A percentile compares a stretch with the other conserved stretches of the same genome.
Conservation (phyloP, 1,140 invertebrate species). For the Dreissena rostriformis region DNA sequence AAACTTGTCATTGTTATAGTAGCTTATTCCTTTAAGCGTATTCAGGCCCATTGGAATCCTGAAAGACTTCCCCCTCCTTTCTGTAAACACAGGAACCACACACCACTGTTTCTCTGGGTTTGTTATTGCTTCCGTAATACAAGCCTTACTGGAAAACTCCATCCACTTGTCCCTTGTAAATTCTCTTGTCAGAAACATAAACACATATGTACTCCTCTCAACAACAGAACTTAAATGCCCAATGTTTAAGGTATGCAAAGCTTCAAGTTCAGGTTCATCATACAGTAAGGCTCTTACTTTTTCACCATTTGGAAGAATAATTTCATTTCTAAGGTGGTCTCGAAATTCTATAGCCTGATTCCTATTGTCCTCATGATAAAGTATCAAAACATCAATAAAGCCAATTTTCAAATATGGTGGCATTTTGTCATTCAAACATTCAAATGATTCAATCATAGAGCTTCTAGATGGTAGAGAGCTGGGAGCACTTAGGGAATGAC, state of each 20-base stretch:
- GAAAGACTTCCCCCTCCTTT: conserved; percentile 61
- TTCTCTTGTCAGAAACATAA: conserved; percentile 65
- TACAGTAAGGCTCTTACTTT: conserved; percentile 57
- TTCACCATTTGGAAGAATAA: conserved; percentile 15
- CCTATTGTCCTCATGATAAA: conserved; percentile 64
- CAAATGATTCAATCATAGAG: no score
- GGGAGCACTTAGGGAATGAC: no score
- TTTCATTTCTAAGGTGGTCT: conserved; percentile 58
- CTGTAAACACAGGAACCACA: conserved; percentile 68
- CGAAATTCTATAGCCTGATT: conserved; percentile 49
- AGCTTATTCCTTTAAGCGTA: conserved; percentile 66
- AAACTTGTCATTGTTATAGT: conserved; percentile 60
- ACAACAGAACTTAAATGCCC: conserved; percentile 55
- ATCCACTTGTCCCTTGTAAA: conserved; percentile 65
- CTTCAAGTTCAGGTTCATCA: conserved; percentile 59
- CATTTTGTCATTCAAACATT: no score
- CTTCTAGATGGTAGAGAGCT: no score
- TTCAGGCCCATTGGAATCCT: conserved; percentile 67
- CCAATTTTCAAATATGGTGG: conserved; percentile 53
- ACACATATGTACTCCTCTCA: conserved; percentile 64
- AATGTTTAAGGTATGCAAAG: conserved; percentile 41
- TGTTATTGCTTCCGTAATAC: conserved; percentile 67
- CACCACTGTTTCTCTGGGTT: conserved; percentile 67
- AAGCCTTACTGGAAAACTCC: conserved; percentile 63
- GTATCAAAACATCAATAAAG: conserved; percentile 62